These are phyloP conservation scores for Phallusia fumigata DNA, from an alignment of 23 tunicate genomes.

Conservation along the genomic window DNA sequence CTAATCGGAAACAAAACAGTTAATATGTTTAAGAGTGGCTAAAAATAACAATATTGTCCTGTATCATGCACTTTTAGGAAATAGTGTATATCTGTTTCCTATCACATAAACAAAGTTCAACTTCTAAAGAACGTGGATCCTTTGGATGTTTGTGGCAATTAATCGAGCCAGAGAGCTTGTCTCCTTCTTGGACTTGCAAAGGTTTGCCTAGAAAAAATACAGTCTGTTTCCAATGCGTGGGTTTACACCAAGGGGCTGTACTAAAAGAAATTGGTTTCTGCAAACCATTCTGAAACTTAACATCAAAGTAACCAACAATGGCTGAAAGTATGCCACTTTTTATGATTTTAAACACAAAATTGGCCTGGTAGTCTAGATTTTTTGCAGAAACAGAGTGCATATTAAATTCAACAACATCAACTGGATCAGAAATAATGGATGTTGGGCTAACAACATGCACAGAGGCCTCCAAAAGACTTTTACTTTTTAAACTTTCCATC, in stretches of 20 bases:
- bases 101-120: conserved; percentile 42
- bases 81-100: conserved; percentile 39
- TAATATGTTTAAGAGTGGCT: too few species aligned
- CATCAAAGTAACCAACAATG: conserved; percentile 85
- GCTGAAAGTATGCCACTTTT: conserved; percentile 46
- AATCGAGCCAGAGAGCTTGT: conserved; percentile 47
- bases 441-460: conserved; percentile 49
- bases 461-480: conserved; percentile 54
- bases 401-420: conserved; percentile 29
- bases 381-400: conserved; percentile 29
- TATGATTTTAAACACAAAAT: conserved; percentile 43
- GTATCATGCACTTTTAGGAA: too few species aligned
- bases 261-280: conserved; percentile 38
- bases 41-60: too few species aligned
- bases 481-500: conserved; percentile 68
- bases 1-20: too few species aligned
- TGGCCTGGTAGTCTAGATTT: conserved; percentile 57
- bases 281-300: conserved; percentile 48
- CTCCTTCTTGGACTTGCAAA: conserved; percentile 38
- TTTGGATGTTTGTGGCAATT: conserved; percentile 84
- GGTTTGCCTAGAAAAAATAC: conserved; percentile 62
- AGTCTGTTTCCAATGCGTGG: conserved; percentile 98
- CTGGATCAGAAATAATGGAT: conserved; percentile 53
- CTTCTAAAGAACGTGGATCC: conserved; percentile 82
- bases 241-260: conserved; percentile 62